Conservation (phyloP, 2,888 invertebrate genomes). For the Morpho helenor region DNA sequence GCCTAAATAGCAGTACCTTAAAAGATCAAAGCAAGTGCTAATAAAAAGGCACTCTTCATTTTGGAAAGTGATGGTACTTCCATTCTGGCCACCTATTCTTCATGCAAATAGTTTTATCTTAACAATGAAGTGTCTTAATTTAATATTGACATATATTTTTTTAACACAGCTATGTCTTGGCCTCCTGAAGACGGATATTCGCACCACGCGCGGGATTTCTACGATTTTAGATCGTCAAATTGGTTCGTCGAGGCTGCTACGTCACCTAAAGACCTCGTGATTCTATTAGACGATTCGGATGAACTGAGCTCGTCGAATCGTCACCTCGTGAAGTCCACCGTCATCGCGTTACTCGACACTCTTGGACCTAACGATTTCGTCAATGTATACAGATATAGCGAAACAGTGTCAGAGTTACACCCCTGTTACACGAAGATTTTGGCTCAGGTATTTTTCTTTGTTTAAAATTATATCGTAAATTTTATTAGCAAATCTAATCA, state of each 20-base stretch:
- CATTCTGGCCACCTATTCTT: too few relatives aligned
- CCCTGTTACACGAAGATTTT: slow-evolving; percentile 94
- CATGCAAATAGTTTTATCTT: too few relatives aligned
- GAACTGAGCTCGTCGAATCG: slow-evolving; percentile 92
- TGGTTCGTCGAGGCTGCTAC: slow-evolving; percentile 99
- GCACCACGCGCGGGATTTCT: slow-evolving; percentile 89
- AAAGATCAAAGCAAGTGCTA: too few relatives aligned
- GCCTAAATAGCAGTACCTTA: too few relatives aligned
- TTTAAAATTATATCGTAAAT: neutral
- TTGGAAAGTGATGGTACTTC: too few relatives aligned
- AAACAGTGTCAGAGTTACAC: slow-evolving; percentile 89
- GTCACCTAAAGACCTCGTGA: slow-evolving; percentile 97
- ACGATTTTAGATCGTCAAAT: slow-evolving; percentile 95
- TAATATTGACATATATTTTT: slow-evolving; percentile 12
- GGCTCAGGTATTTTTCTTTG: slow-evolving; percentile 83
- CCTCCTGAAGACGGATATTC: slow-evolving; percentile 89
- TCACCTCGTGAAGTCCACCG: slow-evolving; percentile 92
- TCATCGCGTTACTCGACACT: slow-evolving; percentile 94
- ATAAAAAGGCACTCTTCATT: too few relatives aligned
- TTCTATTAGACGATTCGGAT: slow-evolving; percentile 94
- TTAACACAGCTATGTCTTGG: slow-evolving; percentile 85
- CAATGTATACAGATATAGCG: slow-evolving; percentile 95
- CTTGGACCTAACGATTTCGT: slow-evolving; percentile 98
- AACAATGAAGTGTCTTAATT: too few relatives aligned
- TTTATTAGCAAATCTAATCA: too few relatives aligned